These are phyloP conservation scores for Pogonognathellus flavescens DNA, from an alignment of 1,140 invertebrate genomes.

Conservation along the genomic window DNA sequence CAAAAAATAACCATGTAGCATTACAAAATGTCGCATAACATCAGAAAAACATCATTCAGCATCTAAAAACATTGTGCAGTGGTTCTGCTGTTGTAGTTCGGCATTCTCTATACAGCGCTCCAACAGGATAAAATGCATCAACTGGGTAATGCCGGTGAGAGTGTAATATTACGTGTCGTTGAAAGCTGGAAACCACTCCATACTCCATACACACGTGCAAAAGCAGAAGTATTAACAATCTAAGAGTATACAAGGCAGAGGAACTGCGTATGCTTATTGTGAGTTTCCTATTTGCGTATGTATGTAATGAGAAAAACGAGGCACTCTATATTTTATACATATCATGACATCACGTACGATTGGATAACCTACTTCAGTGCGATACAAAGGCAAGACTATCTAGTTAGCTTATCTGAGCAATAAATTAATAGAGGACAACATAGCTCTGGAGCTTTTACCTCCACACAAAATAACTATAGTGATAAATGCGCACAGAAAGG, in stretches of 20 bases:
- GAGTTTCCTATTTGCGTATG: background rate
- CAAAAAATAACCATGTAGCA: no score
- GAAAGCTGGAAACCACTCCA: background rate
- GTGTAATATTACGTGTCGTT: background rate
- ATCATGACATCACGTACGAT: background rate
- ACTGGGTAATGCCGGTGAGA: background rate
- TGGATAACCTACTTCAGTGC: background rate
- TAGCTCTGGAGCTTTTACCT: background rate
- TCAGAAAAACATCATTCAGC: no score
- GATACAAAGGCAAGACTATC: background rate
- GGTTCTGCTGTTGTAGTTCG: background rate
- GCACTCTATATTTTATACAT: background rate
- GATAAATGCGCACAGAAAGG: background rate
- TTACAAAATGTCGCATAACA: no score
- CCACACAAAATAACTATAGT: background rate
- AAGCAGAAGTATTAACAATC: slow-evolving; percentile 21
- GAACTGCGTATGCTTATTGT: no score
- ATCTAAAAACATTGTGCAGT: background rate
- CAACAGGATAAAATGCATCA: background rate
- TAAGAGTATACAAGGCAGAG: no score
- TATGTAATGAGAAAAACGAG: background rate
- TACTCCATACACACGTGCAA: background rate
- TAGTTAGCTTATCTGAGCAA: background rate
- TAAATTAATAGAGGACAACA: slow-evolving; percentile 6
- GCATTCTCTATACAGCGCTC: background rate